Evolutionary conservation across 2,113 vertebrate genomes (phyloP).

Genomic region (rabbit (Oryctolagus cuniculus)): mOryCun1.1 NC_091439.1:39382501-39383000

Average conservation of each 20-base stretch:
- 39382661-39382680: conserved; percentile 93
- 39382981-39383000: conserved; percentile 96
- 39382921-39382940: conserved; percentile 96
- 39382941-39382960: conserved; percentile 95
- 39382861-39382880: conserved; percentile 97
- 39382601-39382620: conserved; percentile 97
- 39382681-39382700: conserved; percentile 91
- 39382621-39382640: conserved; percentile 96
- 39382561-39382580: conserved; percentile 96
- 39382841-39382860: conserved; percentile 96
- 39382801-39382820: conserved; percentile 95
- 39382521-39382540: conserved; percentile 96
- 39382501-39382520: conserved; percentile 95
- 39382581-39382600: conserved; percentile 94
- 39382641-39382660: conserved; percentile 97
- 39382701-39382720: conserved; percentile 95
- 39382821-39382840: conserved; percentile 97
- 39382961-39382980: conserved; percentile 98
- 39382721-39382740: conserved; percentile 95
- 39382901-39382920: conserved; percentile 94
- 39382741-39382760: conserved; percentile 96
- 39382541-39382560: conserved; percentile 96
- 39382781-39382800: conserved; percentile 94
- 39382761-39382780: conserved; percentile 95
- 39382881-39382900: conserved; percentile 95